Evolutionary conservation across 1,140 invertebrate species (phyloP).

Genomic region (Trachelipus rathkii): DNA sequence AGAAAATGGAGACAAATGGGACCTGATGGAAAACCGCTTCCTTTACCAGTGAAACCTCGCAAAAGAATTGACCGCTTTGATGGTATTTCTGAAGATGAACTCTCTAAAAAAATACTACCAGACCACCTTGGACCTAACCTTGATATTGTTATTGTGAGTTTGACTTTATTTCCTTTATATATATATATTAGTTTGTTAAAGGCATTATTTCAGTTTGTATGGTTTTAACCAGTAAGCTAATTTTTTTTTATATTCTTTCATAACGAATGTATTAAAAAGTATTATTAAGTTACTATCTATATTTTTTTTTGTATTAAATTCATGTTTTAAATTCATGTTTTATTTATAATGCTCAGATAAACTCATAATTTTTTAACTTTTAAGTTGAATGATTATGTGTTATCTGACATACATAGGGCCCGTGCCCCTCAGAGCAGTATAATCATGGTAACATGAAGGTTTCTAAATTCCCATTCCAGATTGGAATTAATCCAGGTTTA

Average conservation of each 20-base stretch:
- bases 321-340: too few species aligned
- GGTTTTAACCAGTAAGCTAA: too few species aligned
- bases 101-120: constrained; percentile 81
- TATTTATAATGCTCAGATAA: background rate
- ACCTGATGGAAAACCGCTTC: constrained; percentile 32
- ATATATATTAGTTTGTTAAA: too few species aligned
- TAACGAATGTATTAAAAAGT: too few species aligned
- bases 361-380: background rate
- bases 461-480: constrained; percentile 58
- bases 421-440: constrained; percentile 29
- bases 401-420: constrained; percentile 1
- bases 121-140: constrained; percentile 87
- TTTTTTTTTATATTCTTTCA: too few species aligned
- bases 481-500: constrained; percentile 94
- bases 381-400: background rate
- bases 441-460: constrained; percentile 33
- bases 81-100: constrained; percentile 94
- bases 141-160: constrained; percentile 96
- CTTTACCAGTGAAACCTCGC: constrained; percentile 51
- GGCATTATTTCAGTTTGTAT: too few species aligned
- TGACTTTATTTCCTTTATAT: too few species aligned
- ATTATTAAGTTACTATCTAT: too few species aligned
- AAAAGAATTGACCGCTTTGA: constrained; percentile 95
- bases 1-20: constrained; percentile 33
- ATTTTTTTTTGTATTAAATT: too few species aligned